phyloP scores from a whole-genome alignment of 2,888 invertebrate genomes.

The Eristalis intricaria region DNA sequence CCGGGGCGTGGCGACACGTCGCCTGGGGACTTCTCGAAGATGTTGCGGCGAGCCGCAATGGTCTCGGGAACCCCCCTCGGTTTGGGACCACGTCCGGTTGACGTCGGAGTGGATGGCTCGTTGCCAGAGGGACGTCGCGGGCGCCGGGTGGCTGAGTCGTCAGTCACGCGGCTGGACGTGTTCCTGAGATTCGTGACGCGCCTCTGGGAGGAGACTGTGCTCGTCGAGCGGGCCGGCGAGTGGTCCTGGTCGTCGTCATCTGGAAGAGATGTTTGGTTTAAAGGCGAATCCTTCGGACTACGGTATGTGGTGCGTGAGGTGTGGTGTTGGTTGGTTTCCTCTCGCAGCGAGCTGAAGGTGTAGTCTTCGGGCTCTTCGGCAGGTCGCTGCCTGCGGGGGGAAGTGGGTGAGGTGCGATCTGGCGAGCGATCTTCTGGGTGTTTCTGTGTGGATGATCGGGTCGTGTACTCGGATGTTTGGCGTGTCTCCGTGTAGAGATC shows the following conservation, averaged over 20 bases:
- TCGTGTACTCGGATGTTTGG: conserved; percentile 46
- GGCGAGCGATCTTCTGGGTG: conserved; percentile 61
- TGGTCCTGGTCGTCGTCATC: conserved; percentile 58
- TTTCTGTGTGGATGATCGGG: conserved; percentile 50
- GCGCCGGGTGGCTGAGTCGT: conserved; percentile 39
- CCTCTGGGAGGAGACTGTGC: conserved; percentile 59
- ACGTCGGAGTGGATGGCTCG: conserved; percentile 47
- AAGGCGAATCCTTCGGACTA: conserved; percentile 59
- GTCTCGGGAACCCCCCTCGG: conserved; percentile 74
- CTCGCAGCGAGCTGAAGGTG: conserved; percentile 57
- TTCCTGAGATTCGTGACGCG: conserved; percentile 33
- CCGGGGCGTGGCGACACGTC: conserved; percentile 53
- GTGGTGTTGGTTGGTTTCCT: conserved; percentile 59
- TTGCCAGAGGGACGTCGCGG: conserved; percentile 50
- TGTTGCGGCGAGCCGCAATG: conserved; percentile 77
- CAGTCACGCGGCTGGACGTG: conserved; percentile 30
- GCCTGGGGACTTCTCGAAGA: conserved; percentile 77
- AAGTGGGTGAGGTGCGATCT: conserved; percentile 46
- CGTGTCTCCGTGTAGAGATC: conserved; percentile 47
- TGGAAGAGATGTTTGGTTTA: conserved; percentile 51
- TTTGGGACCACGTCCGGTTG: conserved; percentile 31
- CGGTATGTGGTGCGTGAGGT: conserved; percentile 54
- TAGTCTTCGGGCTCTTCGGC: conserved; percentile 60
- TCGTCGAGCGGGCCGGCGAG: conserved; percentile 60
- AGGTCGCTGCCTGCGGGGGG: conserved; percentile 48